phyloP scores from a whole-genome alignment of 2,888 invertebrate genomes.

The Coelopa pilipes region DNA sequence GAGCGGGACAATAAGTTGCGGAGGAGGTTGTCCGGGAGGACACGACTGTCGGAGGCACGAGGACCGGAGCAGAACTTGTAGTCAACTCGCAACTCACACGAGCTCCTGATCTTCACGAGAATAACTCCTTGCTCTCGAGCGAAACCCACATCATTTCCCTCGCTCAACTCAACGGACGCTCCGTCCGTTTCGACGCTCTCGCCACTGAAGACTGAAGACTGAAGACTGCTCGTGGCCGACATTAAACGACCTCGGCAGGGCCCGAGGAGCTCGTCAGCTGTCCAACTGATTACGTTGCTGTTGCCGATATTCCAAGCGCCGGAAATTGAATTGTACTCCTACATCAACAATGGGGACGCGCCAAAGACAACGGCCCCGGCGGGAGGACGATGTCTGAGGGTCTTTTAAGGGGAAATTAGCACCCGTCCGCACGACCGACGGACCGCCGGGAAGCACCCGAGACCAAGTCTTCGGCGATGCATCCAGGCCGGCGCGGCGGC shows the following conservation, averaged over 20 bases:
- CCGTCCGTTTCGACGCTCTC: background rate
- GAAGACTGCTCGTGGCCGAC: background rate
- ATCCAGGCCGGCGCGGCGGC: too few species aligned
- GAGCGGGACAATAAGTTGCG: too few species aligned
- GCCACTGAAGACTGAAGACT: too few species aligned
- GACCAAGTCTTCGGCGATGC: background rate
- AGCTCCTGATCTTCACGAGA: too few species aligned
- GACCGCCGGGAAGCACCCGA: background rate
- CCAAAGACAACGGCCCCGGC: background rate
- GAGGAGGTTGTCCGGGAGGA: too few species aligned
- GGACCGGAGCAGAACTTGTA: too few species aligned
- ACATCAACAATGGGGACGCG: background rate
- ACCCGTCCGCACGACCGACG: background rate
- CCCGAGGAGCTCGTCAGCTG: background rate
- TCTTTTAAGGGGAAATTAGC: conserved; percentile 37
- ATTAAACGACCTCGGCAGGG: background rate
- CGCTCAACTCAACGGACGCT: background rate
- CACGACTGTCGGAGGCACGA: too few species aligned
- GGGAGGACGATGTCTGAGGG: conserved; percentile 26
- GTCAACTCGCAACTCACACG: too few species aligned
- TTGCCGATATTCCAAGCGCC: background rate
- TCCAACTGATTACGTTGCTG: background rate
- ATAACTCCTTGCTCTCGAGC: too few species aligned
- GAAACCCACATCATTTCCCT: background rate
- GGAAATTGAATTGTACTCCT: conserved; percentile 30